Evolutionary conservation across 2,797 vertebrate species (phyloP).

Genomic region (Sebastes minor): DNA sequence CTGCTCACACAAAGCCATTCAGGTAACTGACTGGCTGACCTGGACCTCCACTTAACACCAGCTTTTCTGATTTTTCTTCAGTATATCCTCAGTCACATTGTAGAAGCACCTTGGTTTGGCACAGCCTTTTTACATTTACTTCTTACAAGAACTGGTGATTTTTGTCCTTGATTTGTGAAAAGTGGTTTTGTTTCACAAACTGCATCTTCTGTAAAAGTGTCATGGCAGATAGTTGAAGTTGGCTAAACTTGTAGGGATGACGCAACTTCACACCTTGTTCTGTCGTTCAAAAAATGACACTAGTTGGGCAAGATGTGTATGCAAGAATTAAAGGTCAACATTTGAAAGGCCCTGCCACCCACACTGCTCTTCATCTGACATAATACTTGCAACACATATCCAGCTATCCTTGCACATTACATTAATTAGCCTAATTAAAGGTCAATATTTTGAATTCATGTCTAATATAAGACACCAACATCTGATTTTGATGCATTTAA

Average conservation of each 20-base stretch:
- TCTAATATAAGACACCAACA: background rate
- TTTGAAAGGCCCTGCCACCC: background rate
- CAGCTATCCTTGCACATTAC: constrained; percentile 9
- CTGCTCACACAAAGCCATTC: constrained; percentile 91
- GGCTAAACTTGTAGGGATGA: background rate
- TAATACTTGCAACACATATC: background rate
- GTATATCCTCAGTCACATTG: background rate
- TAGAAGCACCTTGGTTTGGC: background rate
- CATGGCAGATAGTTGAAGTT: background rate
- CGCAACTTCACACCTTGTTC: background rate
- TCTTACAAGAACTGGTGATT: background rate
- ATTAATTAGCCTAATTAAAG: constrained; percentile 21
- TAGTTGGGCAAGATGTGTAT: background rate
- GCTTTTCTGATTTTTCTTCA: background rate
- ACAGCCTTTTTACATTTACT: background rate
- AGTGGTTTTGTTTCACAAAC: background rate
- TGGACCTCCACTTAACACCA: background rate
- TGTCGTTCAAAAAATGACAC: background rate
- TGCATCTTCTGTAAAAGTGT: background rate
- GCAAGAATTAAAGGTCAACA: constrained; percentile 28
- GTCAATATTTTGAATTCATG: background rate
- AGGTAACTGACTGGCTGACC: constrained; percentile 79
- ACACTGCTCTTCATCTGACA: background rate
- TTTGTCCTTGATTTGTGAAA: background rate
- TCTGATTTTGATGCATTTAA: constrained; percentile 14